Evolutionary conservation across 2,888 invertebrate genomes (phyloP).

Genomic region (Alsophila aescularia): DNA sequence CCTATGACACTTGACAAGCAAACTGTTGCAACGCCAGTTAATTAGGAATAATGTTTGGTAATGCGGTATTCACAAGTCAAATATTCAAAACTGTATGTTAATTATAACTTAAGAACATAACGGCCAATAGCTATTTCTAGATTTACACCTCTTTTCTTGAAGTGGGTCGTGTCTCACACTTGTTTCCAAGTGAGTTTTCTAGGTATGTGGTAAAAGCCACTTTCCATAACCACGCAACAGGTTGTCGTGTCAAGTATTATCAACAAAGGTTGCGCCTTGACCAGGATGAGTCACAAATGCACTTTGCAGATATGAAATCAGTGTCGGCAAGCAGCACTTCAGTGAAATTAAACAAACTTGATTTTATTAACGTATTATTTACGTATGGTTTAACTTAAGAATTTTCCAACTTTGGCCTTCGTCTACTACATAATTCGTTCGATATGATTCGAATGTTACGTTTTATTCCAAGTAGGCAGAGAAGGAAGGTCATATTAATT

Average conservation of each 20-base stretch:
- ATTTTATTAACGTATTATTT: neutral
- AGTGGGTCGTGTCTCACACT: too few relatives aligned
- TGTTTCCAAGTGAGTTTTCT: neutral
- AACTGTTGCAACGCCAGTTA: conserved; percentile 3
- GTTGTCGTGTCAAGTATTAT: conserved; percentile 32
- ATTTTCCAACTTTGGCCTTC: neutral
- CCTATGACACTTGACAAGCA: conserved; percentile 11
- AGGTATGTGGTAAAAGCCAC: conserved; percentile 20
- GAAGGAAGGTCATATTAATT: too few relatives aligned
- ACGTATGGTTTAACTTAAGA: neutral
- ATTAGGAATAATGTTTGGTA: conserved; percentile 1
- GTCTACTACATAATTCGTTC: too few relatives aligned
- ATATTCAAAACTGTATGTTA: conserved; percentile 5
- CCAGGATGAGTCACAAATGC: conserved; percentile 25
- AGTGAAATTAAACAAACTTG: neutral
- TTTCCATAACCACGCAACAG: conserved; percentile 32
- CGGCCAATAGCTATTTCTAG: too few relatives aligned
- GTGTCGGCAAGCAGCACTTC: conserved; percentile 1
- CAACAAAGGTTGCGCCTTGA: conserved; percentile 30
- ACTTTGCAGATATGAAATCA: conserved; percentile 12
- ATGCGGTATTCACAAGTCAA: neutral
- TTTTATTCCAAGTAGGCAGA: too few relatives aligned
- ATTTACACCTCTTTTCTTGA: too few relatives aligned
- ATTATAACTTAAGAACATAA: neutral
- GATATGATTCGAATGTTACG: too few relatives aligned